phyloP scores from a whole-genome alignment of 2,113 vertebrate genomes.

The Puntigrus tetrazona region DNA sequence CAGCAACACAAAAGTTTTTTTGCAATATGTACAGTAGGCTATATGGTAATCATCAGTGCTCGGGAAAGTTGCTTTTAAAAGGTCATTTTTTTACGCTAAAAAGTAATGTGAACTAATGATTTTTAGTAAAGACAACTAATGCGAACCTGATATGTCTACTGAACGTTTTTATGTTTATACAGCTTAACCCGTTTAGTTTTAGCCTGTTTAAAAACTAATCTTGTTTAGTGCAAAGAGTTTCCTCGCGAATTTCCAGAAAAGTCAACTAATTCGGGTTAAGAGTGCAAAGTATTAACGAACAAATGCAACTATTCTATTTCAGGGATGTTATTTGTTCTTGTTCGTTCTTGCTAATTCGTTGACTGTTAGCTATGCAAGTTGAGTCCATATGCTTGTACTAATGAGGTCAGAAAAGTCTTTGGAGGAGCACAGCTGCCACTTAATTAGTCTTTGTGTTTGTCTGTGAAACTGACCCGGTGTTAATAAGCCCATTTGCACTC shows the following conservation, averaged over 20 bases:
- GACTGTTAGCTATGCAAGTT: slow-evolving; percentile 59
- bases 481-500: slow-evolving; percentile 72
- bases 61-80: no score
- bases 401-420: slow-evolving; percentile 72
- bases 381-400: slow-evolving; percentile 72
- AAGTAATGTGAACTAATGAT: no score
- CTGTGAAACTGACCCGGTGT: slow-evolving; percentile 68
- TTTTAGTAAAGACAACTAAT: no score
- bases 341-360: slow-evolving; percentile 63
- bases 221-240: no score
- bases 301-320: slow-evolving; percentile 26
- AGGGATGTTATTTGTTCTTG: slow-evolving; percentile 42
- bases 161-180: no score
- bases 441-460: slow-evolving; percentile 72
- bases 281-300: neutral
- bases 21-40: neutral
- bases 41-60: neutral
- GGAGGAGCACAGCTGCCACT: slow-evolving; percentile 69
- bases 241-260: no score
- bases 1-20: neutral
- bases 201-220: no score
- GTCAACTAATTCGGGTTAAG: no score
- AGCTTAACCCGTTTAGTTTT: no score
- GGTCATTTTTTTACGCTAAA: no score
- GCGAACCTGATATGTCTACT: no score